Percentiles rank a stretch among this genome's conserved stretches.
Conservation (phyloP, 2,113 vertebrate genomes). For the Ciconia boyciana region DNA sequence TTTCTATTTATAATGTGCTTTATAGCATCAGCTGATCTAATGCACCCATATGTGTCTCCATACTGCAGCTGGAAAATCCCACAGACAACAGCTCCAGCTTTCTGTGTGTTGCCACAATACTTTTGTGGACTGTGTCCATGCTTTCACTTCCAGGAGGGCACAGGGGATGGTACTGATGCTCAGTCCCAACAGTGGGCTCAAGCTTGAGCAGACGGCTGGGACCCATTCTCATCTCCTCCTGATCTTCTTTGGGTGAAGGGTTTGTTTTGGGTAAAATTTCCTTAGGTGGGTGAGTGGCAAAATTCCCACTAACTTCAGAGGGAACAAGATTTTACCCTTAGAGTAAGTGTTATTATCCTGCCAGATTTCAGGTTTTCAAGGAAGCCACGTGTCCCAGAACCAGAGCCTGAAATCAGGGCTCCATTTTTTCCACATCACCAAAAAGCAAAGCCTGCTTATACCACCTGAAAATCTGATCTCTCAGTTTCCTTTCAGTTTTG, state of each 20-base stretch:
- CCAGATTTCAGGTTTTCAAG: not conserved
- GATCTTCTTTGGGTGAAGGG: not conserved
- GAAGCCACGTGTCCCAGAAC: rapidly evolving
- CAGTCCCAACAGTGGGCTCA: not conserved
- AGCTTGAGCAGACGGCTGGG: not conserved
- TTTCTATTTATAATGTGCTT: not conserved
- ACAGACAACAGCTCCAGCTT: not conserved
- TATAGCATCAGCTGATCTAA: not conserved
- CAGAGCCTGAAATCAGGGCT: not conserved
- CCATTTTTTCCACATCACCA: not conserved
- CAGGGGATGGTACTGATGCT: not conserved
- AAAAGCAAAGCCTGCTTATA: not conserved
- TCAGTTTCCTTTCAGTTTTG: not conserved
- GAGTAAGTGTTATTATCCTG: not conserved
- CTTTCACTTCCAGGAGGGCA: not conserved
- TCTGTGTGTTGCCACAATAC: not conserved
- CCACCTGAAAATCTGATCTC: not conserved
- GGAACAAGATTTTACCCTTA: not conserved
- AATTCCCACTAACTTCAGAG: not conserved
- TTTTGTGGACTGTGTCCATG: not conserved
- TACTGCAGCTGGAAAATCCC: not conserved
- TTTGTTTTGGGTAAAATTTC: not conserved
- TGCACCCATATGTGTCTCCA: not conserved
- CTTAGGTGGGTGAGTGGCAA: not conserved
- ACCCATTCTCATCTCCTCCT: not conserved